Conservation (phyloP, 2,888 invertebrate species). For the Mayetiola destructor region DNA sequence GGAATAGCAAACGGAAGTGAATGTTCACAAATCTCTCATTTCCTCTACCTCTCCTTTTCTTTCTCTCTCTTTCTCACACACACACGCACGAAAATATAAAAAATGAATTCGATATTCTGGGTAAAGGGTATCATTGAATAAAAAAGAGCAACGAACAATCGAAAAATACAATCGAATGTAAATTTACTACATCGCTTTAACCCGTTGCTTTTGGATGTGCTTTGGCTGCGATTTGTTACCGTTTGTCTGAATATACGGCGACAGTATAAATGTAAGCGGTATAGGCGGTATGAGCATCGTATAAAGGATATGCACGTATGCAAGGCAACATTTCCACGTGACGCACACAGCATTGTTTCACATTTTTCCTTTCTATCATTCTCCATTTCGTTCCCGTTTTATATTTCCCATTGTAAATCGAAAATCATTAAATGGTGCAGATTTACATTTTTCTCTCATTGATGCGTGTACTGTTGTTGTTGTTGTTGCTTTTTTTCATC, state of each 20-base stretch:
- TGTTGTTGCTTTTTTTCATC: neutral
- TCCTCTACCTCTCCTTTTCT: too few relatives aligned
- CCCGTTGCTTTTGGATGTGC: too few relatives aligned
- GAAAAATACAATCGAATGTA: conserved; percentile 9
- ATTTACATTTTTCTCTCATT: conserved; percentile 9
- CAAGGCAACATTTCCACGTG: neutral
- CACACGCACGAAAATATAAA: conserved; percentile 8
- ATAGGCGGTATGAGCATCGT: neutral
- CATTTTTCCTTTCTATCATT: too few relatives aligned
- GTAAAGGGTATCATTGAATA: too few relatives aligned
- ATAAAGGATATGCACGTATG: too few relatives aligned
- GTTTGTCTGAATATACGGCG: neutral
- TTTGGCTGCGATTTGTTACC: neutral
- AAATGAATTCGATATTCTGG: conserved; percentile 6
- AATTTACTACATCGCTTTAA: too few relatives aligned
- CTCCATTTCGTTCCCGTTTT: too few relatives aligned
- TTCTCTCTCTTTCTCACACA: too few relatives aligned
- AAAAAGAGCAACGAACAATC: too few relatives aligned
- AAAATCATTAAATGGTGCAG: conserved; percentile 6
- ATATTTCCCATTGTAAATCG: too few relatives aligned
- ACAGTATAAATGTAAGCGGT: neutral
- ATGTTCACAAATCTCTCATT: too few relatives aligned
- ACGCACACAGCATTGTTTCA: conserved; percentile 10
- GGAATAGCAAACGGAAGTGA: too few relatives aligned
- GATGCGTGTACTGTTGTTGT: neutral